Conservation (phyloP, 2,888 invertebrate species). For the Tortricodes alternella region DNA sequence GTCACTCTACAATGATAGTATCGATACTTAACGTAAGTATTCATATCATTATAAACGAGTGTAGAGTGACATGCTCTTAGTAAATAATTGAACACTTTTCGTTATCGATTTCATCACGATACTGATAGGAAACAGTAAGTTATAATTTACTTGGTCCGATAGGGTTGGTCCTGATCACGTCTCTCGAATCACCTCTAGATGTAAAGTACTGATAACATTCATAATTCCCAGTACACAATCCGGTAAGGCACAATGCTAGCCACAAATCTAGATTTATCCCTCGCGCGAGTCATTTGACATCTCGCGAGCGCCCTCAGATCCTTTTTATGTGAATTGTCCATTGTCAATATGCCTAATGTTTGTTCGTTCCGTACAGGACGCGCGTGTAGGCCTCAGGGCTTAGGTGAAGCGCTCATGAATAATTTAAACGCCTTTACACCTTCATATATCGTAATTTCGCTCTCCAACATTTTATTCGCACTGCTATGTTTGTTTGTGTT, state of each 20-base stretch:
- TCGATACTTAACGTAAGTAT: no score
- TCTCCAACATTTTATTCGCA: constrained; percentile 43
- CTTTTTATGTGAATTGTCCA: constrained; percentile 61
- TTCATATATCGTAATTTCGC: constrained; percentile 53
- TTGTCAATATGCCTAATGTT: constrained; percentile 49
- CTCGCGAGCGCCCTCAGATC: constrained; percentile 50
- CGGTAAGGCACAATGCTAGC: constrained; percentile 32
- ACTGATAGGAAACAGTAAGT: no score
- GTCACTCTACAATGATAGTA: no score
- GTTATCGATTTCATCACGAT: no score
- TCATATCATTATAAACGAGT: no score
- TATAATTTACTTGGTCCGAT: no score
- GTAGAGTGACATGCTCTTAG: no score
- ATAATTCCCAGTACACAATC: constrained; percentile 18
- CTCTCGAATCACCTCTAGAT: no score
- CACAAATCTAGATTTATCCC: constrained; percentile 57
- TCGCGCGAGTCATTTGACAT: constrained; percentile 58
- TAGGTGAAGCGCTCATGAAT: constrained; percentile 71
- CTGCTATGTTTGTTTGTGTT: constrained; percentile 19
- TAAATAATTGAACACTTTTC: no score
- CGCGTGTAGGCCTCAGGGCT: constrained; percentile 42
- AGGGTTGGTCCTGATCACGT: no score
- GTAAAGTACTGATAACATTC: constrained; percentile 13
- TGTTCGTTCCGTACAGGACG: constrained; percentile 22
- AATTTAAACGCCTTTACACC: constrained; percentile 62